These are phyloP conservation scores for Callopanchax toddi DNA, from an alignment of 2,113 vertebrate species.

Conservation along the genomic window DNA sequence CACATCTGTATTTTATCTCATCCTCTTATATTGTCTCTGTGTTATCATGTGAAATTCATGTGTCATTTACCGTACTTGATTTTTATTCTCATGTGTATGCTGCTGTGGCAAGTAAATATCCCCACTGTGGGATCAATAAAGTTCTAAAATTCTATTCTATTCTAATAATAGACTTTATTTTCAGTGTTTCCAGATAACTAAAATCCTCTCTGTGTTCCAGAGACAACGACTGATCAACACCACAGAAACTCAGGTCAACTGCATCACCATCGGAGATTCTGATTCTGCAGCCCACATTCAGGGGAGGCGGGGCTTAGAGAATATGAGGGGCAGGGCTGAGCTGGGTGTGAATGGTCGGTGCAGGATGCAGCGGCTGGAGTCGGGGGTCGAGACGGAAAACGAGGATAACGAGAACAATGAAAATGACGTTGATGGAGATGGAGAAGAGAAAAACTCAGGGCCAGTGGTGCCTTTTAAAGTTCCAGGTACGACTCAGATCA, in stretches of 20 bases:
- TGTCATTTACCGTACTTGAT: too few relatives aligned
- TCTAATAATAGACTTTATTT: too few relatives aligned
- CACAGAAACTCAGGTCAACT: constrained; percentile 76
- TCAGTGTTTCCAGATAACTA: background rate
- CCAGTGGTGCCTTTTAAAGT: constrained; percentile 88
- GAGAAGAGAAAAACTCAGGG: constrained; percentile 78
- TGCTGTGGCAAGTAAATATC: too few relatives aligned
- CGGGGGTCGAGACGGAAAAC: constrained; percentile 83
- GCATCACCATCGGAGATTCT: constrained; percentile 86
- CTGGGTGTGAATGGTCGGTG: constrained; percentile 75
- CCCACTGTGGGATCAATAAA: too few relatives aligned
- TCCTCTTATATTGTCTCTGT: too few relatives aligned
- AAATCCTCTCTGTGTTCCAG: constrained; percentile 65
- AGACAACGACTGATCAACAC: constrained; percentile 93
- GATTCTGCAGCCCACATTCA: constrained; percentile 86
- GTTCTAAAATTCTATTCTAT: too few relatives aligned
- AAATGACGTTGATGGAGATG: constrained; percentile 85
- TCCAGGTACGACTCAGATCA: constrained; percentile 77
- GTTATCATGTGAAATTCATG: too few relatives aligned
- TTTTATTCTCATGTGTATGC: too few relatives aligned
- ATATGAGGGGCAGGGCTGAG: constrained; percentile 84
- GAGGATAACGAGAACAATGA: constrained; percentile 88
- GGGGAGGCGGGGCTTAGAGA: constrained; percentile 86
- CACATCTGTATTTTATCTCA: too few relatives aligned
- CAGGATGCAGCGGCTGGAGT: constrained; percentile 79